These are phyloP conservation scores for Caenorhabditis remanei DNA, from an alignment of 1,140 invertebrate genomes.

Conservation along the genomic window DNA sequence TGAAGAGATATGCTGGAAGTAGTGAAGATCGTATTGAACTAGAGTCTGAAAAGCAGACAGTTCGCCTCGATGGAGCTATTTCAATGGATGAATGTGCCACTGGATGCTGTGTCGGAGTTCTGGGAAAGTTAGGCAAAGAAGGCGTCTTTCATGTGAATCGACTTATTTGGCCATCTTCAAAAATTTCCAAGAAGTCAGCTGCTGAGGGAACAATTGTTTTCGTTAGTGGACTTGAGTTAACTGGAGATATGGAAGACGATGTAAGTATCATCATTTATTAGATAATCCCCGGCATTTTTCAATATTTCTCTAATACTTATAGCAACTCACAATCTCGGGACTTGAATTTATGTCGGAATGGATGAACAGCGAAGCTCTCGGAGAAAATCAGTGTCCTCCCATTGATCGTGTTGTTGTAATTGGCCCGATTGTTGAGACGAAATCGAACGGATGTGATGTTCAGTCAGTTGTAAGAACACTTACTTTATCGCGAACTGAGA, in stretches of 20 bases:
- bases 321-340: slow-evolving; percentile 33
- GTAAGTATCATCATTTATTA: neutral
- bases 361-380: neutral
- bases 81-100: slow-evolving; percentile 51
- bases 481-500: slow-evolving; percentile 25
- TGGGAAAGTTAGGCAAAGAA: slow-evolving; percentile 35
- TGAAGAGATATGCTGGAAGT: slow-evolving; percentile 44
- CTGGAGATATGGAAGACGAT: slow-evolving; percentile 33
- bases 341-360: slow-evolving; percentile 35
- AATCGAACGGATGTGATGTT: slow-evolving; percentile 39
- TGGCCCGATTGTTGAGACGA: slow-evolving; percentile 25
- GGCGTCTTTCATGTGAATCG: slow-evolving; percentile 40
- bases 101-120: slow-evolving; percentile 53
- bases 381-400: neutral
- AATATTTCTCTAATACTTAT: neutral
- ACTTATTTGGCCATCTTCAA: slow-evolving; percentile 23
- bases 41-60: slow-evolving; percentile 31
- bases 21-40: slow-evolving; percentile 30
- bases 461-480: slow-evolving; percentile 38
- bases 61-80: slow-evolving; percentile 17
- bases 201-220: slow-evolving; percentile 17
- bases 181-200: neutral
- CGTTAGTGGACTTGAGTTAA: slow-evolving; percentile 17
- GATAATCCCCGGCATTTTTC: neutral
- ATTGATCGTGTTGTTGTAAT: slow-evolving; percentile 25